phyloP scores from a whole-genome alignment of 2,113 vertebrate species.

The Camelus dromedarius region DNA sequence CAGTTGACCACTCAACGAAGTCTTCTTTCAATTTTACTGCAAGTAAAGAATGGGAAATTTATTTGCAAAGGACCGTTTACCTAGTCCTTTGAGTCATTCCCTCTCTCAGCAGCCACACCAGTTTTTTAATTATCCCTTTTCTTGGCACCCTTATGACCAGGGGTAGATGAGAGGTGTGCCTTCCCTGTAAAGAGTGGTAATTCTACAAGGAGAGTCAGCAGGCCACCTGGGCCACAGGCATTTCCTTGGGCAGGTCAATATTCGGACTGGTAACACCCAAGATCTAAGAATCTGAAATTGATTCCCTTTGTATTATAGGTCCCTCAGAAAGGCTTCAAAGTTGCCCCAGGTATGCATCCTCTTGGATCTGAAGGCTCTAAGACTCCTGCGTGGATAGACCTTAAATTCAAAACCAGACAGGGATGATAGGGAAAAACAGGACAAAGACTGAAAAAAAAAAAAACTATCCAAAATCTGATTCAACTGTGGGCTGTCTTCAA shows the following conservation, averaged over 20 bases:
- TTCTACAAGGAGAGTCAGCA: neutral
- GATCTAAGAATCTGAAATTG: neutral
- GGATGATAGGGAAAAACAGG: neutral
- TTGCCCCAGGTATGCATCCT: neutral
- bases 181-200: neutral
- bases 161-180: neutral
- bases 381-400: neutral
- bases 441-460: neutral
- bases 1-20: neutral
- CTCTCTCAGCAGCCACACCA: neutral
- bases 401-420: slow-evolving; percentile 3
- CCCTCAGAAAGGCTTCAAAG: neutral
- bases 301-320: neutral
- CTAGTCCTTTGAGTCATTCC: neutral
- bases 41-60: neutral
- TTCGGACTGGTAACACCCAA: neutral
- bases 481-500: neutral
- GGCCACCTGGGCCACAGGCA: neutral
- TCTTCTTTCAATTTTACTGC: neutral
- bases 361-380: neutral
- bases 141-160: neutral
- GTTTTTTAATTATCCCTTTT: neutral
- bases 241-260: neutral
- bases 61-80: neutral
- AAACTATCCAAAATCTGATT: neutral